phyloP scores from a whole-genome alignment of 2,888 invertebrate species.

The Steromphala cineraria region DNA sequence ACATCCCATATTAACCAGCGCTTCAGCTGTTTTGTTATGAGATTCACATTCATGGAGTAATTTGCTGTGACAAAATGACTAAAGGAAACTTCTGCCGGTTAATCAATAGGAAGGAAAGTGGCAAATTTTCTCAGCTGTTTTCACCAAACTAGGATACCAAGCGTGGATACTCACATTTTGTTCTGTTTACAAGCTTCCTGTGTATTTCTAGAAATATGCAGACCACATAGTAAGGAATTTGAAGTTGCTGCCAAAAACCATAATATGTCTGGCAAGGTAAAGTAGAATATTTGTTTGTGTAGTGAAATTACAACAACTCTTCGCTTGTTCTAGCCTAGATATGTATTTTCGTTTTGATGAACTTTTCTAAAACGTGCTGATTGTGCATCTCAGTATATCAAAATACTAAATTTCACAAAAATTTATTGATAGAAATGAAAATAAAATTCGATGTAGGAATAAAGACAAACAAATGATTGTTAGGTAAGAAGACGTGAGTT shows the following conservation, averaged over 20 bases:
- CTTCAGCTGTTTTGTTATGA: neutral
- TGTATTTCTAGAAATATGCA: neutral
- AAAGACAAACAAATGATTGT: neutral
- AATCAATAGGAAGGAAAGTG: neutral
- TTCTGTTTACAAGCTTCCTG: slow-evolving; percentile 10
- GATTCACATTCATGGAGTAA: neutral
- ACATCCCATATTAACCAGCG: neutral
- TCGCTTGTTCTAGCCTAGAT: too few species aligned
- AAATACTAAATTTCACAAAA: neutral
- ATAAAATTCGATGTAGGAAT: neutral
- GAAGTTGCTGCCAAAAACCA: neutral
- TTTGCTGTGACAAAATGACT: neutral
- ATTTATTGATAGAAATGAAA: neutral
- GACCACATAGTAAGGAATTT: neutral
- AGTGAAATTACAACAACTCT: too few species aligned
- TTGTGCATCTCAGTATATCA: neutral
- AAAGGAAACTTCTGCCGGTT: neutral
- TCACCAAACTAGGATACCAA: neutral
- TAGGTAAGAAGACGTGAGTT: neutral
- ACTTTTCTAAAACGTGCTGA: neutral
- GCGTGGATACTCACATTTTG: neutral
- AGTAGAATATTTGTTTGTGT: neutral
- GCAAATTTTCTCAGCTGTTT: neutral
- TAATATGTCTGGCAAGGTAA: neutral
- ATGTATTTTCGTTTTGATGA: too few species aligned